Base-by-base conservation (phyloP, 2,888 invertebrate species). In the Pimpla rufipes region DNA sequence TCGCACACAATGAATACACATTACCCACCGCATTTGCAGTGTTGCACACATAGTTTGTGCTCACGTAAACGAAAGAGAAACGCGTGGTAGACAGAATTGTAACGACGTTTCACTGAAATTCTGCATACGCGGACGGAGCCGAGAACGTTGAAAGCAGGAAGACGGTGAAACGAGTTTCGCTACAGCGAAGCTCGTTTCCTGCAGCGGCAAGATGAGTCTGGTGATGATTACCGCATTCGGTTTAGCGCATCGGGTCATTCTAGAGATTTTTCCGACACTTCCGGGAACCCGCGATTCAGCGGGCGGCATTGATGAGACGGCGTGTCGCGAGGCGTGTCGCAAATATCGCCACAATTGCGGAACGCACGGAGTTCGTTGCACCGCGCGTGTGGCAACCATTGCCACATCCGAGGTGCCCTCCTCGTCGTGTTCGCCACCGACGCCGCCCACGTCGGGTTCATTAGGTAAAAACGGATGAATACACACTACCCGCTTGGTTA, bases 131-230 rank as follows among this genome's bases (percentile, higher is more conserved):
- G 35, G 6, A 13, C n/a, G 35, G n/a, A 16, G 29, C 6, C 37
- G 35, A n/a, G 37, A 59, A 59, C 10, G 23, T 23, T 55, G 23
- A 11, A 23, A 23, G 10, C 23, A 23, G 13, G 29, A 21, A 50
- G 47, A 50, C 16, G 47, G 47, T n/a, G n/a, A 50, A n/a, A 59
- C 59, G 59, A 35, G 59, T 4, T 59, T n/a, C 59, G 59, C 59
- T 37, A 35, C 29, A n/a, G n/a, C n/a, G n/a, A n/a, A n/a, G n/a
- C n/a, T n/a, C n/a, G n/a, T n/a, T n/a, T n/a, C n/a, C n/a, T n/a
- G n/a, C n/a, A n/a, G n/a, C n/a, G n/a, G n/a, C n/a, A n/a, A n/a
- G 29, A 29, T 29, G 29, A 29, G 29, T 29, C 5, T 29, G 29
- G 3, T 29, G 5, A 29, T 29, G 29, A 29, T 29, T 29, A 29